Conservation (phyloP, 2,113 vertebrate genomes). For the Urocynchramus pylzowi region DNA sequence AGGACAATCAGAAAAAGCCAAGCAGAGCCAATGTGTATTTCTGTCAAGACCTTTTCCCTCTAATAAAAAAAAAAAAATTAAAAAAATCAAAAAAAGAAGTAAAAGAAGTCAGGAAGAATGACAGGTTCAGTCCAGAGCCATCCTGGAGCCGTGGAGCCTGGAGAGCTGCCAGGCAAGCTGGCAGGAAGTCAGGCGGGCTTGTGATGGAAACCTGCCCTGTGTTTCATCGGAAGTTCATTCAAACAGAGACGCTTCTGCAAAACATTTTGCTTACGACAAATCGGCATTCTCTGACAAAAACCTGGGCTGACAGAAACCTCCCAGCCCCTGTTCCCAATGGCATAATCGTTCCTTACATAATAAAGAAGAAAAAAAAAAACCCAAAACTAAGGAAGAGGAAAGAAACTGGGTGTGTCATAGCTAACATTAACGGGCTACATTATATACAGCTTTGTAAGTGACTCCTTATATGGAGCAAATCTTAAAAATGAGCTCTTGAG, state of each 20-base stretch:
- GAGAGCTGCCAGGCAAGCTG: conserved; percentile 29
- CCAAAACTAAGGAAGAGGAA: neutral
- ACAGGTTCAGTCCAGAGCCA: conserved; percentile 13
- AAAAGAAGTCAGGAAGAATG: conserved; percentile 1
- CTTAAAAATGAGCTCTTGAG: neutral
- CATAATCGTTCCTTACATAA: neutral
- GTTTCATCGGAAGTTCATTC: conserved; percentile 46
- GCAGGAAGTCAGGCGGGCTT: conserved; percentile 13
- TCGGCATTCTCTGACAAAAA: neutral
- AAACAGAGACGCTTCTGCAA: neutral
- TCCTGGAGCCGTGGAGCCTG: neutral
- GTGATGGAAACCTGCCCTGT: conserved; percentile 46
- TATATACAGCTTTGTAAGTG: neutral
- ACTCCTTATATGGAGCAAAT: neutral
- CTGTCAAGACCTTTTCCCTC: neutral
- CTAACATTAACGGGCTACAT: fast-evolving
- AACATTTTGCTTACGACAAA: conserved; percentile 39
- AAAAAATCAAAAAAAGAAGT: neutral
- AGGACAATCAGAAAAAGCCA: neutral
- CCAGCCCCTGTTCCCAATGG: neutral
- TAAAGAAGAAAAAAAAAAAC: neutral
- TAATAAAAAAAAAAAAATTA: neutral
- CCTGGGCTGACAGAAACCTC: neutral
- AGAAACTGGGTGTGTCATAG: neutral
- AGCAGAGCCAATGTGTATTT: neutral